phyloP scores from a whole-genome alignment of 2,797 vertebrate species.

The Schizopygopsis malacanthus region DNA sequence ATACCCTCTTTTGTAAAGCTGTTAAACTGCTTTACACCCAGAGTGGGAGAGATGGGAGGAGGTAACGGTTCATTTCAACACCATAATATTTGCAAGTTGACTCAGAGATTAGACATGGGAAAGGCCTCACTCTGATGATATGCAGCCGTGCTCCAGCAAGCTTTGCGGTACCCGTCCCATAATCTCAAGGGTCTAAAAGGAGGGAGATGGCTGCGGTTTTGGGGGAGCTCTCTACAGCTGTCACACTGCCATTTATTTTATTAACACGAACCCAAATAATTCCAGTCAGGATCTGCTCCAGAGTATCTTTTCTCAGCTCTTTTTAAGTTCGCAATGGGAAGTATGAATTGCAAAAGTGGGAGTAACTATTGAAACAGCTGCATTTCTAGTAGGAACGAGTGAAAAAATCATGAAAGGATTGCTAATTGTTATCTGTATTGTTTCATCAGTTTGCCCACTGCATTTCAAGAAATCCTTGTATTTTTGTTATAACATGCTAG shows the following conservation, averaged over 20 bases:
- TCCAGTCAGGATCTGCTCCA: conserved; percentile 74
- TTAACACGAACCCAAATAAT: conserved; percentile 81
- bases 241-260: conserved; percentile 78
- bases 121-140: conserved; percentile 78
- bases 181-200: conserved; percentile 68
- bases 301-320: conserved; percentile 69
- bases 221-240: conserved; percentile 73
- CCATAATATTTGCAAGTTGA: conserved; percentile 73
- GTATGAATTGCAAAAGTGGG: conserved; percentile 68
- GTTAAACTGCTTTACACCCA: conserved; percentile 47
- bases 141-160: conserved; percentile 74
- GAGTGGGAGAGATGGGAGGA: conserved; percentile 69
- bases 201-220: conserved; percentile 69
- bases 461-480: background rate
- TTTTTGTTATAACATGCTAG: conserved; percentile 5
- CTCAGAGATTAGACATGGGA: conserved; percentile 77
- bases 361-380: conserved; percentile 73
- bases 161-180: conserved; percentile 53
- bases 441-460: background rate
- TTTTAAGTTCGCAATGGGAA: conserved; percentile 76
- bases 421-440: background rate
- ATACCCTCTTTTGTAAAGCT: conserved; percentile 28
- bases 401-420: conserved; percentile 46
- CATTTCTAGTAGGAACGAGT: conserved; percentile 62
- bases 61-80: conserved; percentile 76